Evolutionary conservation across 2,797 vertebrate genomes (phyloP), one percentile per base, ranked within the genome.

Genomic region (Poecilia velifera): DNA sequence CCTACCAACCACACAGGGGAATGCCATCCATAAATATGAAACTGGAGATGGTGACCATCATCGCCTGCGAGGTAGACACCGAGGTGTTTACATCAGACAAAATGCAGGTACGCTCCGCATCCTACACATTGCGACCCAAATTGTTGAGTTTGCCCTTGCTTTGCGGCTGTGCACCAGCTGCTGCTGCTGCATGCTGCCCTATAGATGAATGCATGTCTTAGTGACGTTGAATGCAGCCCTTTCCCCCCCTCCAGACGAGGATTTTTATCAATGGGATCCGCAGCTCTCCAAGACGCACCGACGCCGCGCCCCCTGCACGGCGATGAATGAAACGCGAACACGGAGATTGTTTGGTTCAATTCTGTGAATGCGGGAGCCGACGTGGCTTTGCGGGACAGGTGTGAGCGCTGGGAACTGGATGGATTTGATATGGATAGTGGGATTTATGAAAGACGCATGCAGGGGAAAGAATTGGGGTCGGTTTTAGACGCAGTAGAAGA

Each of bases 21-120:
- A 97, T 97, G 96, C 96, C 96, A 95, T 96, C 96, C 74, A 96
- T 96, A 95, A 96, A 96, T 87, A 97, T 97, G 96, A 96, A 97
- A 91, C 93, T 96, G 95, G 96, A 97, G 95, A 95, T 97, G 95
- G 91, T 96, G 93, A 96, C 95, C 90, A 94, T 97, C 93, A 96
- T 97, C 93, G 96, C 96, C 90, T 97, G 96, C 87, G 96, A 97
- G 84, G 96, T 96, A 83, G 96, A 96, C 88, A 90, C 31, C 41
- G 96, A 96, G 86, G 95, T 96, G 91, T 97, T 97, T 87, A 96
- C 95, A 0, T 96, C 95, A 77, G 94, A 96, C 92, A 96, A 97
- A 91, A 91, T 96, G 95, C 96, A 97, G 96, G 96, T 97, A 96
- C 59, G 79, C 66, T 79, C 82, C 51, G 49, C 34, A 5, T 68